These are phyloP conservation scores for Achatina immaculata DNA, from an alignment of 1,140 invertebrate species.

Conservation along the genomic window DNA sequence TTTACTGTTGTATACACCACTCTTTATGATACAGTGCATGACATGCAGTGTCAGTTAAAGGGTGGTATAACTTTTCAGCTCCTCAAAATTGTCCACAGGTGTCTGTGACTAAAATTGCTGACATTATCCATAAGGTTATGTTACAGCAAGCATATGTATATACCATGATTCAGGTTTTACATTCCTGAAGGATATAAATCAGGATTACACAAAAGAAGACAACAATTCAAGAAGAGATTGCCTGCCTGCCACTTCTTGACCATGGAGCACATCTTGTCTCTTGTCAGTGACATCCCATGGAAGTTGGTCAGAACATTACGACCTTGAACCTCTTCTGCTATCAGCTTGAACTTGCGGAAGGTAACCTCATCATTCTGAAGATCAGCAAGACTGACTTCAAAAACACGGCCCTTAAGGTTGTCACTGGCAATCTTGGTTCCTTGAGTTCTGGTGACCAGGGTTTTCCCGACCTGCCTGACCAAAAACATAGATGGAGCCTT, in stretches of 20 bases:
- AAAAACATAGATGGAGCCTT: constrained; percentile 98
- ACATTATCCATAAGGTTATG: no score
- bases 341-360: constrained; percentile 96
- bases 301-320: constrained; percentile 97
- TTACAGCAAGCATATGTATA: no score
- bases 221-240: no score
- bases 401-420: constrained; percentile 95
- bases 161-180: no score
- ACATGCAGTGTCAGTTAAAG: no score
- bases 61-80: no score
- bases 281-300: constrained; percentile 99
- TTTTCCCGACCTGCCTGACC: constrained; percentile 96
- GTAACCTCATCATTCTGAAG: constrained; percentile 95
- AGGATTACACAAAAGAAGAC: no score
- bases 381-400: constrained; percentile 97
- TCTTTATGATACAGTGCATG: no score
- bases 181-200: no score
- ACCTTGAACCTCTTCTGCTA: constrained; percentile 74
- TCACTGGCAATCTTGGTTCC: constrained; percentile 98
- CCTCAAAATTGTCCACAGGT: no score
- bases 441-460: constrained; percentile 96
- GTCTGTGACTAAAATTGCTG: no score
- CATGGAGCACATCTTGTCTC: constrained; percentile 97
- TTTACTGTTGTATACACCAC: no score
- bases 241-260: constrained; percentile 95